These are phyloP conservation scores for Limnephilus auricula DNA, from an alignment of 2,888 invertebrate species.

Conservation along the genomic window DNA sequence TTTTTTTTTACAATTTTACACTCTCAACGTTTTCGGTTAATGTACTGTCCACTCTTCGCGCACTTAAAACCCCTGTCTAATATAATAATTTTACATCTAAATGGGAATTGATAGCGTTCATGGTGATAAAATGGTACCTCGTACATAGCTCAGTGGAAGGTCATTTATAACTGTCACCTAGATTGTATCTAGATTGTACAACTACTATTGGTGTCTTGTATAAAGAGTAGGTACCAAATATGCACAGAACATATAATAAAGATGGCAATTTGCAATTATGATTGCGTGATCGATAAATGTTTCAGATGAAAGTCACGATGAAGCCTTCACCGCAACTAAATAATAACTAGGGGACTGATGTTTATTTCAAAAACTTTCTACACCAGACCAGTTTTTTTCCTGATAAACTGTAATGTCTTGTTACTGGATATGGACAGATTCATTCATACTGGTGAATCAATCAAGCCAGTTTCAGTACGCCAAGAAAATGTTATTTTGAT, in stretches of 20 bases:
- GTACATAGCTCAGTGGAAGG: background rate
- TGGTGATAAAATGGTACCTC: background rate
- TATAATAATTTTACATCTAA: background rate
- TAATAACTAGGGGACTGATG: background rate
- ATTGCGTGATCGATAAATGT: background rate
- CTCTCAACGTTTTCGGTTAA: too few relatives aligned
- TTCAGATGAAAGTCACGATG: background rate
- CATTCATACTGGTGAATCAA: background rate
- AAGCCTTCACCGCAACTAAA: background rate
- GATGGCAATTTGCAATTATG: background rate
- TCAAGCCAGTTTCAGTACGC: background rate
- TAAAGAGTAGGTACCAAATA: background rate
- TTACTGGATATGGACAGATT: background rate
- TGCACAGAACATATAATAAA: background rate
- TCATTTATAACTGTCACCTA: background rate
- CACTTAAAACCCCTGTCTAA: too few relatives aligned
- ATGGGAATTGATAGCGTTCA: background rate
- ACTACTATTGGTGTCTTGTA: background rate
- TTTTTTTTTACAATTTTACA: too few relatives aligned
- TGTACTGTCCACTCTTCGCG: too few relatives aligned
- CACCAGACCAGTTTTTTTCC: background rate
- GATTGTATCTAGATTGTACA: background rate
- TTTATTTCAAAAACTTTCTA: background rate
- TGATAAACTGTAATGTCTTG: background rate
- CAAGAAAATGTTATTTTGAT: background rate